phyloP scores from a whole-genome alignment of 2,888 invertebrate species.

The Yponomeuta malinellus region DNA sequence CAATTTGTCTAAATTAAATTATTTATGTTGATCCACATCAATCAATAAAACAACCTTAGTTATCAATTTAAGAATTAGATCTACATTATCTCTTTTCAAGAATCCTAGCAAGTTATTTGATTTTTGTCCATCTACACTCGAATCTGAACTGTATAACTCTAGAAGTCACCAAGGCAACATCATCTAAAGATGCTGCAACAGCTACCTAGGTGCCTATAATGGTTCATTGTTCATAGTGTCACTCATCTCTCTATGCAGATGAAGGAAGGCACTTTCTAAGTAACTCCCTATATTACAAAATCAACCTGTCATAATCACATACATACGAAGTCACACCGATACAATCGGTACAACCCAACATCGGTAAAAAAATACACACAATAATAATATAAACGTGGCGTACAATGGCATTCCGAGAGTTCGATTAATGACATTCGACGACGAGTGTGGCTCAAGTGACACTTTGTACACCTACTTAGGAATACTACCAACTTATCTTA shows the following conservation, averaged over 20 bases:
- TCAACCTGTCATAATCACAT: slow-evolving; percentile 37
- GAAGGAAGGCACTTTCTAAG: background rate
- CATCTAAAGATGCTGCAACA: too few species aligned
- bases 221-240: background rate
- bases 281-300: background rate
- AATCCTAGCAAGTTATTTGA: too few species aligned
- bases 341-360: slow-evolving; percentile 31
- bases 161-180: too few species aligned
- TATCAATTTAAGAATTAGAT: too few species aligned
- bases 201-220: too few species aligned
- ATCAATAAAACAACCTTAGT: too few species aligned
- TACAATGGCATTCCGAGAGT: slow-evolving; percentile 67
- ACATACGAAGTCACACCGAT: slow-evolving; percentile 23
- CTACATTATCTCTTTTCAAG: too few species aligned
- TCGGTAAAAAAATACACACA: slow-evolving; percentile 55
- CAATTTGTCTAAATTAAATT: too few species aligned
- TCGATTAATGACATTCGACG: slow-evolving; percentile 67
- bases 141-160: too few species aligned
- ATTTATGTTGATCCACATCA: too few species aligned
- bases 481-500: background rate
- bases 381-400: slow-evolving; percentile 27
- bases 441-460: slow-evolving; percentile 33
- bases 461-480: slow-evolving; percentile 23
- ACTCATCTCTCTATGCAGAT: background rate
- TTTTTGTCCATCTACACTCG: too few species aligned